phyloP scores from a whole-genome alignment of 2,113 vertebrate species.

The Cinclus cinclus region DNA sequence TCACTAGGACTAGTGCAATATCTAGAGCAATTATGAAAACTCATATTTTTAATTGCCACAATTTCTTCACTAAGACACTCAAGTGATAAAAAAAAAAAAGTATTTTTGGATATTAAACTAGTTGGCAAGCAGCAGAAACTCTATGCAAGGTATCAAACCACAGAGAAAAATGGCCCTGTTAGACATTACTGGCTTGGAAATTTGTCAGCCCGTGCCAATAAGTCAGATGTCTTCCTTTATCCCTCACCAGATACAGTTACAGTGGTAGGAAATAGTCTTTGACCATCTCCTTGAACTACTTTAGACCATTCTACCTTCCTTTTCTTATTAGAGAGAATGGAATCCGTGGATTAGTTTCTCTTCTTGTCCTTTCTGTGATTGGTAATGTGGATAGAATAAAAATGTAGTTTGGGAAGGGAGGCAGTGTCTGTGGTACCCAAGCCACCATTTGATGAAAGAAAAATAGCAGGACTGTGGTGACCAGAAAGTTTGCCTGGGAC shows the following conservation, averaged over 20 bases:
- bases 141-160: neutral
- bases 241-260: neutral
- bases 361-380: neutral
- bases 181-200: neutral
- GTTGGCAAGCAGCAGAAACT: neutral
- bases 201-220: neutral
- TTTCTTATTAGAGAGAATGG: neutral
- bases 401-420: neutral
- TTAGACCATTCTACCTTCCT: neutral
- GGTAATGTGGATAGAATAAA: neutral
- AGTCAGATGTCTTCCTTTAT: neutral
- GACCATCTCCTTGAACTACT: neutral
- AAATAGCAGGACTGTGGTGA: neutral
- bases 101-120: neutral
- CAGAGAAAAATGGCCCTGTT: neutral
- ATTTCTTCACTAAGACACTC: neutral
- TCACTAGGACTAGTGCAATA: neutral
- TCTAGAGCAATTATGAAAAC: neutral
- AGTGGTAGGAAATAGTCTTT: neutral
- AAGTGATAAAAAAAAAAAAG: neutral
- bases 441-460: neutral
- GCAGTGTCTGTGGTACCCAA: neutral
- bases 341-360: neutral
- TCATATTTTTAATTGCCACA: neutral
- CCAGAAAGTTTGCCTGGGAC: neutral